A percentile compares a stretch with the other conserved stretches of the same genome.
Conservation (phyloP, 2,797 vertebrate species). For the Heteromormyrus szaboi region DNA sequence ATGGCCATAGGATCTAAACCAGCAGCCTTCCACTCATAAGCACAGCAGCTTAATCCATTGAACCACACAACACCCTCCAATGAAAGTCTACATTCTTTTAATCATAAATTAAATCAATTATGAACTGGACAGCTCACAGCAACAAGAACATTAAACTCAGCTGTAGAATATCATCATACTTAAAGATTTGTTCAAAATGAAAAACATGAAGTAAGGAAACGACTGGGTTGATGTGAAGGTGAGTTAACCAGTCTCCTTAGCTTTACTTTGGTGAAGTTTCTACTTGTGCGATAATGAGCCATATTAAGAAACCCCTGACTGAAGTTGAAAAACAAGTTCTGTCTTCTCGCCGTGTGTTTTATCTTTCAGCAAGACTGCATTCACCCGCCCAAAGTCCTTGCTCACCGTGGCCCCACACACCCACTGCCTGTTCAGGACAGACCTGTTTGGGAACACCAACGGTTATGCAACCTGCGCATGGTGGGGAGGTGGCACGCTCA, state of each 20-base stretch:
- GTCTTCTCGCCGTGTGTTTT: neutral
- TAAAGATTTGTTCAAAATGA: slow-evolving; percentile 2
- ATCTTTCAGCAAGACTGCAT: neutral
- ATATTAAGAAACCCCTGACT: neutral
- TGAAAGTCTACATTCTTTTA: neutral
- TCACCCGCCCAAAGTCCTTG: neutral
- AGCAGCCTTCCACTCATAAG: neutral
- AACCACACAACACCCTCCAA: neutral
- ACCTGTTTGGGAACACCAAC: slow-evolving; percentile 29
- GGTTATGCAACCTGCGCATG: slow-evolving; percentile 32
- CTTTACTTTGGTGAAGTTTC: neutral
- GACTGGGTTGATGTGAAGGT: neutral
- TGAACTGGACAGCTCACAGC: neutral
- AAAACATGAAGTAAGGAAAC: neutral
- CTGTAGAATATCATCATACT: neutral
- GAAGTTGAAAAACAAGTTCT: neutral
- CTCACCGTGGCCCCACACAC: neutral
- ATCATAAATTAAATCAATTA: neutral
- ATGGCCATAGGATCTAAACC: neutral
- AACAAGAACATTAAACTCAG: neutral
- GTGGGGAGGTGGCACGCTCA: slow-evolving; percentile 14
- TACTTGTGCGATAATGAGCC: slow-evolving; percentile 8
- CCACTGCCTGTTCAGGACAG: slow-evolving; percentile 28
- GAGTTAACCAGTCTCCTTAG: neutral
- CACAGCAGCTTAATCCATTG: neutral